phyloP scores from a whole-genome alignment of 1,140 invertebrate species.

The Helicoverpa armigera region DNA sequence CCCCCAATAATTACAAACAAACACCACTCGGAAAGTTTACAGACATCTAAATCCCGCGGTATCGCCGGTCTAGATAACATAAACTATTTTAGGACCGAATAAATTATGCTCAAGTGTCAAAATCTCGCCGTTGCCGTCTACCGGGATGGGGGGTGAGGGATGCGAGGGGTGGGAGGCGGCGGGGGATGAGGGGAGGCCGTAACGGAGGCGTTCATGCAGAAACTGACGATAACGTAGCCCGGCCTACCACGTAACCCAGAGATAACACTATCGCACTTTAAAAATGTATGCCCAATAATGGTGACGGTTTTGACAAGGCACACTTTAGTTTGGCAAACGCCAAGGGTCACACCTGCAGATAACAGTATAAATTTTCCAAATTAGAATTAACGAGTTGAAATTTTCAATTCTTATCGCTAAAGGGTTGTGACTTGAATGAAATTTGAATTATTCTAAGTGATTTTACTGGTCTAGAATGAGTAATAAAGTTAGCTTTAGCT shows the following conservation, averaged over 20 bases:
- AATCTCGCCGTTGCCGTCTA: slow-evolving; percentile 72
- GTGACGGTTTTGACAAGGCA: slow-evolving; percentile 65
- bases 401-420: slow-evolving; percentile 41
- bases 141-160: slow-evolving; percentile 59
- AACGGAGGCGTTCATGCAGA: slow-evolving; percentile 85
- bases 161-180: slow-evolving; percentile 51
- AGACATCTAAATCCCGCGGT: slow-evolving; percentile 44
- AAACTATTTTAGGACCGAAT: slow-evolving; percentile 59
- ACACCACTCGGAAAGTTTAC: slow-evolving; percentile 22
- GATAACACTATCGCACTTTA: slow-evolving; percentile 76
- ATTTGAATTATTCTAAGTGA: slow-evolving; percentile 12
- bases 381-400: slow-evolving; percentile 29
- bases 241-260: slow-evolving; percentile 82
- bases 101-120: slow-evolving; percentile 84
- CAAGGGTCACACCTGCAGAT: slow-evolving; percentile 52
- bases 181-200: slow-evolving; percentile 63
- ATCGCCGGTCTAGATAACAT: slow-evolving; percentile 41
- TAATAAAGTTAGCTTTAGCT: slow-evolving; percentile 14
- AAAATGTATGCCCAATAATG: slow-evolving; percentile 84
- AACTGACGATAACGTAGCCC: slow-evolving; percentile 84
- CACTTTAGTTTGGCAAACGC: slow-evolving; percentile 53
- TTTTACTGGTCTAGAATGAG: neutral
- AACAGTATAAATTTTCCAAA: slow-evolving; percentile 49
- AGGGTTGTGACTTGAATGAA: slow-evolving; percentile 5
- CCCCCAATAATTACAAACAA: slow-evolving; percentile 27